A percentile compares a stretch with the other conserved stretches of the same genome.
Evolutionary conservation across 2,113 vertebrate genomes (phyloP).

Genomic region (Gadus chalcogrammus): DNA sequence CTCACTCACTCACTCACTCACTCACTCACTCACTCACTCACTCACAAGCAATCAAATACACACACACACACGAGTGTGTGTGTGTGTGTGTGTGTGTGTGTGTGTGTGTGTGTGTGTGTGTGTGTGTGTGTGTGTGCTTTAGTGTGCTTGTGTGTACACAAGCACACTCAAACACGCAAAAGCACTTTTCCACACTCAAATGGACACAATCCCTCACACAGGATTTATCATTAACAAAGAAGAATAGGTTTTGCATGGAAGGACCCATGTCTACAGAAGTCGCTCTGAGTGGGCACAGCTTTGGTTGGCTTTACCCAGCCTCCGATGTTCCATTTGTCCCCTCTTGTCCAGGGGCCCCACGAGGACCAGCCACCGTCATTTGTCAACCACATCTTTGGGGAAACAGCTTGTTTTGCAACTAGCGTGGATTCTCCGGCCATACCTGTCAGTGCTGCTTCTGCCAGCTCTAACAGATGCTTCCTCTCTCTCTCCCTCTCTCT

Average conservation of each 20-base stretch:
- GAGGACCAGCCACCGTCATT: slow-evolving; percentile 56
- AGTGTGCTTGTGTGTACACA: too few relatives aligned
- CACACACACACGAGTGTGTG: neutral
- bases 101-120: too few relatives aligned
- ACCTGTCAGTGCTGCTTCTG: slow-evolving; percentile 52
- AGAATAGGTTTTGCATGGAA: neutral
- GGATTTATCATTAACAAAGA: slow-evolving; percentile 33
- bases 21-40: too few relatives aligned
- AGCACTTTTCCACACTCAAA: too few relatives aligned
- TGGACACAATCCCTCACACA: too few relatives aligned
- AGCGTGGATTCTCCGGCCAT: slow-evolving; percentile 41
- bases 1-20: too few relatives aligned
- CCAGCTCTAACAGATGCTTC: slow-evolving; percentile 50
- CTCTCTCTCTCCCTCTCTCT: too few relatives aligned
- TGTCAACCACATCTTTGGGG: slow-evolving; percentile 60
- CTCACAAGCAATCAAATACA: neutral
- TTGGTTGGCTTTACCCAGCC: slow-evolving; percentile 30
- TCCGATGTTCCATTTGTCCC: neutral
- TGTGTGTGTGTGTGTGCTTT: too few relatives aligned
- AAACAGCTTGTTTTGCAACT: slow-evolving; percentile 53
- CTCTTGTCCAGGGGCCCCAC: slow-evolving; percentile 40
- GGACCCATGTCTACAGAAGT: slow-evolving; percentile 24
- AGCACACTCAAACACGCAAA: too few relatives aligned
- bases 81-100: too few relatives aligned
- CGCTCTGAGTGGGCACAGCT: slow-evolving; percentile 13